Evolutionary conservation across 2,888 invertebrate genomes (phyloP).

Genomic region (Patella depressa): DNA sequence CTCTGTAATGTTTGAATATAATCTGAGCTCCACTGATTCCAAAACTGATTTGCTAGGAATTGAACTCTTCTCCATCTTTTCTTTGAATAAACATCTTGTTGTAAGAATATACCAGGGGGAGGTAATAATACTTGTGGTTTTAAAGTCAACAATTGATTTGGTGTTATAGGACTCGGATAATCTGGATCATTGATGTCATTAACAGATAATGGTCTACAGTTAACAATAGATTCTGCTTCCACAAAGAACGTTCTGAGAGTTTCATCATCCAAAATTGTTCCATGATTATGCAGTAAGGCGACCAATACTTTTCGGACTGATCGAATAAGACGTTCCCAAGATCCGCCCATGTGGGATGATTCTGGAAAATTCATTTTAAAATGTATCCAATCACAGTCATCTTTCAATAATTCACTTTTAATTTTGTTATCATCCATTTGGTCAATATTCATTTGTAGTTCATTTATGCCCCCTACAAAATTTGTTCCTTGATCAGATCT

Average conservation of each 20-base stretch:
- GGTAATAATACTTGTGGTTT: slow-evolving; percentile 13
- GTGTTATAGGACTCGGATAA: slow-evolving; percentile 33
- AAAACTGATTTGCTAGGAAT: slow-evolving; percentile 5
- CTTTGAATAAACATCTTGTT: slow-evolving; percentile 10
- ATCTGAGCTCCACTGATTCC: slow-evolving; percentile 19
- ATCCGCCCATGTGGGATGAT: slow-evolving; percentile 21
- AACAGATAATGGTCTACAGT: slow-evolving; percentile 35
- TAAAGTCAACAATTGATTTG: slow-evolving; percentile 28
- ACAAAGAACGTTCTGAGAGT: slow-evolving; percentile 33
- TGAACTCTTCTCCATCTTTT: slow-evolving; percentile 26
- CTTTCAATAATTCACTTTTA: not conserved
- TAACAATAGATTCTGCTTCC: slow-evolving; percentile 37
- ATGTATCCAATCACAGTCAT: slow-evolving; percentile 6
- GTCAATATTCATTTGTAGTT: slow-evolving; percentile 11
- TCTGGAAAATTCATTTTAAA: slow-evolving; percentile 21
- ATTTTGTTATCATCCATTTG: not conserved
- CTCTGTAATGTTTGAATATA: slow-evolving; percentile 19
- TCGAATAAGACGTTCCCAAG: slow-evolving; percentile 22
- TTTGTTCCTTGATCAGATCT: slow-evolving; percentile 41
- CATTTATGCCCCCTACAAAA: slow-evolving; percentile 36
- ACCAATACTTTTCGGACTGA: slow-evolving; percentile 17
- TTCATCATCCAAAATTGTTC: slow-evolving; percentile 29
- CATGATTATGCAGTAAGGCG: not conserved
- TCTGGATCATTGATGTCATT: slow-evolving; percentile 18
- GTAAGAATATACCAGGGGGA: not conserved